Evolutionary conservation across 2,113 vertebrate genomes (phyloP).

Genomic region (Calyptomena viridis): DNA sequence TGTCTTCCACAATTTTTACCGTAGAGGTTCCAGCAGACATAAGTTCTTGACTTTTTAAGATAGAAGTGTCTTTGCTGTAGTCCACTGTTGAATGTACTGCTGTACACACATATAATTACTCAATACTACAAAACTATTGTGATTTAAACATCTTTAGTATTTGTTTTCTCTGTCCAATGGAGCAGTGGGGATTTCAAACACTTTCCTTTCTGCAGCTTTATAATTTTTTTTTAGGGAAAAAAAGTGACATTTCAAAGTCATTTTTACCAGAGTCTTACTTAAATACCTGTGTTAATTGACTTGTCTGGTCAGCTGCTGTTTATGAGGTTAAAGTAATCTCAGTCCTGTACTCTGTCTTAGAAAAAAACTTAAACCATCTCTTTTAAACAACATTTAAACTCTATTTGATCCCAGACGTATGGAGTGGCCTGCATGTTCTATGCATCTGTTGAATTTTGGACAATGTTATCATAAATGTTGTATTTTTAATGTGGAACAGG

Average conservation of each 20-base stretch:
- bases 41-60: neutral
- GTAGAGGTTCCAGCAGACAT: neutral
- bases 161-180: neutral
- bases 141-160: neutral
- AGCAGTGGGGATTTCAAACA: neutral
- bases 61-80: neutral
- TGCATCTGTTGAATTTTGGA: neutral
- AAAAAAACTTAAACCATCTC: neutral
- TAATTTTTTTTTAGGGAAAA: neutral
- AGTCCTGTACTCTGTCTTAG: neutral
- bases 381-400: neutral
- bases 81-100: neutral
- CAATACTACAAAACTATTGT: neutral
- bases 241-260: neutral
- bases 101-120: neutral
- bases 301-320: neutral
- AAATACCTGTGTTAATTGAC: neutral
- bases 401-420: neutral
- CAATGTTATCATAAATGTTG: neutral
- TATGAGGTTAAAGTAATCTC: neutral
- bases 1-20: neutral
- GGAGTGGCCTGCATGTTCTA: neutral
- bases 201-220: neutral
- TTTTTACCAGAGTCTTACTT: neutral
- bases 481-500: neutral